phyloP scores from a whole-genome alignment of 1,140 invertebrate genomes.

The Daktulosphaira vitifoliae region DNA sequence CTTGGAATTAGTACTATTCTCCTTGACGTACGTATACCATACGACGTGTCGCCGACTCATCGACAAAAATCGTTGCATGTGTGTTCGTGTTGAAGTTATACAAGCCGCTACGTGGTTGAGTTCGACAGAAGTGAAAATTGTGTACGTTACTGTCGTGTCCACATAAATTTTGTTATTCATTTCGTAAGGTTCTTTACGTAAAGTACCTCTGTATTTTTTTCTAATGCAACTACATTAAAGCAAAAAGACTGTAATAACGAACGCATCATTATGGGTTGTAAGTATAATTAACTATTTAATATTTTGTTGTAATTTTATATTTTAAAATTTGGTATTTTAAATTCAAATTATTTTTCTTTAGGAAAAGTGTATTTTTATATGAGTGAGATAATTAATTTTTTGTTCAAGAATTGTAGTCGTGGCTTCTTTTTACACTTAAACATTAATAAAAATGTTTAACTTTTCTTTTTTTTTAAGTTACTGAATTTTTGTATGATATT shows the following conservation, averaged over 20 bases:
- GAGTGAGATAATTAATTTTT: too few species aligned
- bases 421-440: too few species aligned
- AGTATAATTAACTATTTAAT: not conserved
- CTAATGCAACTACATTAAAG: slow-evolving; percentile 13
- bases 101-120: slow-evolving; percentile 31
- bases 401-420: too few species aligned
- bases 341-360: too few species aligned
- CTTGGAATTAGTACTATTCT: too few species aligned
- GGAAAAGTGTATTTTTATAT: too few species aligned
- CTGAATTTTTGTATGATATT: not conserved
- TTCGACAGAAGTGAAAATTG: slow-evolving; percentile 8
- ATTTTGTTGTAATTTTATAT: not conserved
- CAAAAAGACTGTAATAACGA: not conserved
- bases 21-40: slow-evolving; percentile 1
- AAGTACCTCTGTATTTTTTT: slow-evolving; percentile 10
- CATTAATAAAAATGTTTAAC: too few species aligned
- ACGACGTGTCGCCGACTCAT: slow-evolving; percentile 31
- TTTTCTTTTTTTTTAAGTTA: not conserved
- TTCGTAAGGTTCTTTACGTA: slow-evolving; percentile 8
- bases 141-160: not conserved
- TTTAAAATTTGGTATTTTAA: not conserved
- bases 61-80: slow-evolving; percentile 32
- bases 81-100: slow-evolving; percentile 32
- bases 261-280: slow-evolving; percentile 16
- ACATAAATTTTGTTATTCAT: not conserved